These are phyloP conservation scores for Garra rufa DNA, from an alignment of 2,113 vertebrate species.

Conservation along the genomic window DNA sequence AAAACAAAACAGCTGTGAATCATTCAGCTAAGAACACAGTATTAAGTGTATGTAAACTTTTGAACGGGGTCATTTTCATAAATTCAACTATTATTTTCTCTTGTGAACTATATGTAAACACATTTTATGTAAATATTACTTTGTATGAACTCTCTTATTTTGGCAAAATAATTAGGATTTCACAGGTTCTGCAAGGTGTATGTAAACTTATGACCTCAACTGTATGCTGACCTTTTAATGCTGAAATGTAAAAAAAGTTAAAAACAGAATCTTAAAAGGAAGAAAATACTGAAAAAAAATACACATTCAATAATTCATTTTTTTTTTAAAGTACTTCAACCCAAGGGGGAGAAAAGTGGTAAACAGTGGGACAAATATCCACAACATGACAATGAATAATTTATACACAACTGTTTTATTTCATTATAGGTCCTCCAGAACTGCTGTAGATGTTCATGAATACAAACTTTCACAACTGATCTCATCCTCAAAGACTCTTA, in stretches of 20 bases:
- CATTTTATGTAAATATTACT: too few relatives aligned
- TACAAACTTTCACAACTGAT: neutral
- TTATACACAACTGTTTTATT: neutral
- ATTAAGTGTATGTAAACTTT: too few relatives aligned
- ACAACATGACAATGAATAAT: neutral
- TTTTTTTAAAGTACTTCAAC: neutral
- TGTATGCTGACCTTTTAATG: neutral
- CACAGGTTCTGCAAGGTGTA: too few relatives aligned
- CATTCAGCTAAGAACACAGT: too few relatives aligned
- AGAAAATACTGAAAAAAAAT: neutral
- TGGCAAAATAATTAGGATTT: too few relatives aligned
- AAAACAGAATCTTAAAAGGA: neutral
- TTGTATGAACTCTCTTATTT: too few relatives aligned
- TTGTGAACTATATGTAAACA: too few relatives aligned
- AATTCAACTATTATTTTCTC: too few relatives aligned
- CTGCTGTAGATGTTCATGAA: neutral
- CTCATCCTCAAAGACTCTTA: neutral
- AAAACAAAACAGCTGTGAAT: too few relatives aligned
- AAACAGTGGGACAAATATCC: neutral
- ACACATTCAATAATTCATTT: neutral
- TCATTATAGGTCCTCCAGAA: neutral
- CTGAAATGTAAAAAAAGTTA: neutral
- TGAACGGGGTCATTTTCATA: too few relatives aligned
- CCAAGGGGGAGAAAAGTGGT: neutral
- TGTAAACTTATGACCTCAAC: too few relatives aligned